phyloP scores from a whole-genome alignment of 2,797 vertebrate genomes.

The Falco biarmicus region DNA sequence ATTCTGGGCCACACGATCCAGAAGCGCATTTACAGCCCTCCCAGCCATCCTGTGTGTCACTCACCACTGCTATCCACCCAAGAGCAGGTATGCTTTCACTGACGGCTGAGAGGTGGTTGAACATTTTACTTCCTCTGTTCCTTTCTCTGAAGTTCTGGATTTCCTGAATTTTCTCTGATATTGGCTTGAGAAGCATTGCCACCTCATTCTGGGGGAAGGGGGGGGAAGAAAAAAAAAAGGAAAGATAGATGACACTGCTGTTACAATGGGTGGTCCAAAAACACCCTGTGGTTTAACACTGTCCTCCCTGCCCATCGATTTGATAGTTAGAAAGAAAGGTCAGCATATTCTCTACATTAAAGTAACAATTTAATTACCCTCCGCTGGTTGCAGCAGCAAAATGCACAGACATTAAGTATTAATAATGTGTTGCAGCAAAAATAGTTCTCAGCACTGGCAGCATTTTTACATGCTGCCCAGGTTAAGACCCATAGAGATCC shows the following conservation, averaged over 20 bases:
- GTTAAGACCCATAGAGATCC: background rate
- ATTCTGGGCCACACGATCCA: background rate
- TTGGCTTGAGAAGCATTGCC: constrained; percentile 88
- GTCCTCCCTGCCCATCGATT: background rate
- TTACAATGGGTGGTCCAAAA: background rate
- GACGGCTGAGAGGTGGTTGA: constrained; percentile 96
- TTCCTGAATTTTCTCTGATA: constrained; percentile 94
- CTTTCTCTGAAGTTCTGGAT: constrained; percentile 93
- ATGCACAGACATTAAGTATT: background rate
- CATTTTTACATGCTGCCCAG: background rate
- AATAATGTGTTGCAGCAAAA: background rate
- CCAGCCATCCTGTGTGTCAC: constrained; percentile 1
- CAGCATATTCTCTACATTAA: background rate
- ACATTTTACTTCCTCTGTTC: constrained; percentile 91
- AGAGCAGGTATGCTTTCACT: constrained; percentile 97
- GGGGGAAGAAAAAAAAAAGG: rapidly evolving
- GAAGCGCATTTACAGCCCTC: background rate
- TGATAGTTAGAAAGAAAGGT: background rate
- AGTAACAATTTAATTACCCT: background rate
- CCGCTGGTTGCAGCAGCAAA: background rate
- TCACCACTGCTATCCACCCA: constrained; percentile 97
- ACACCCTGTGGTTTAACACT: background rate
- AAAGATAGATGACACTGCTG: background rate
- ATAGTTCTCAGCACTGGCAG: background rate
- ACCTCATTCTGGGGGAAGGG: constrained; percentile 81